Evolutionary conservation across 2,888 invertebrate genomes (phyloP), one percentile per base, ranked within the genome.

Genomic region (Rhamphomyia laevipes): DNA sequence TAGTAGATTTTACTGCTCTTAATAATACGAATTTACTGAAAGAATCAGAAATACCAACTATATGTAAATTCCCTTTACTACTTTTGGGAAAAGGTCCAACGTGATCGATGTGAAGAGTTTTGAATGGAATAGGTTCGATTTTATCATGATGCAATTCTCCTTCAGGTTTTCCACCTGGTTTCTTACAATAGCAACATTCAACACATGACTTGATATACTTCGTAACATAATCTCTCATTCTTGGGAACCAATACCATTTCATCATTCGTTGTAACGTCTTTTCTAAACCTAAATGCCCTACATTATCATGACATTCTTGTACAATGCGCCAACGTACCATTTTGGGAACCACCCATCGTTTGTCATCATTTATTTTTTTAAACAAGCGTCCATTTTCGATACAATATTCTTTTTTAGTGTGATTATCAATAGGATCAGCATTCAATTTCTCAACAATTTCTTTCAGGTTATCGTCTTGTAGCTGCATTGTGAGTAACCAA

Each of bases 181-280:
- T 37, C 23, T 56, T 56, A 16, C 55, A 47, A n/a, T 51, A 50
- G 40, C 54, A 55, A 16, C 57, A 58, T 27, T 56, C 55, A 5
- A 53, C 31, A 43, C 56, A 58, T 12, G 53, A 48, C 1, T 37
- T 44, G 2, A 57, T 53, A 23, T 55, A 57, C 1, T 50, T 37
- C 30, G 56, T 56, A 3, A 57, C 42, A 41, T 56, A 57, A 12
- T 1, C 58, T 17, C 53, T 10, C 13, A 53, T 12, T 35, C 53
- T 50, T 37, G 50, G 53, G 43, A 58, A 57, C 57, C 57, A 58
- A 42, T 54, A 59, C 27, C 55, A 42, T 15, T 48, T 48, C 4
- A 10, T 18, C 7, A 58, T 45, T 15, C 48, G 48, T 21, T 54
- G 46, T 2, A 57, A 11, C 2, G 59, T 58, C 43, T 58, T 59